These are phyloP conservation scores for Acholoe squamosa DNA, from an alignment of 2,888 invertebrate genomes.

Conservation along the genomic window DNA sequence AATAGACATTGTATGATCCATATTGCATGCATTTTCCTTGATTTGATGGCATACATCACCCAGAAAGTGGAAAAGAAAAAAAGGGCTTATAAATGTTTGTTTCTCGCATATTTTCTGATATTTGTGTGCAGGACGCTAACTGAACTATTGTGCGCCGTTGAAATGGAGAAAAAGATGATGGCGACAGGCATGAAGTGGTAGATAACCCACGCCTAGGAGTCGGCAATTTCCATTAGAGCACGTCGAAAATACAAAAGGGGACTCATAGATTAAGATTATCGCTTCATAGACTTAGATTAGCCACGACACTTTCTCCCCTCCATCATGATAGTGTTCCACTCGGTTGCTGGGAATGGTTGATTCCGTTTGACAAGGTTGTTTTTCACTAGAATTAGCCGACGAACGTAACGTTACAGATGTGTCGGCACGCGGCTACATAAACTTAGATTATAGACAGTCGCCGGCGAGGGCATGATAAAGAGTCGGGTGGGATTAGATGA, in stretches of 20 bases:
- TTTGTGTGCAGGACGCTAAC: background rate
- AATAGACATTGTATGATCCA: background rate
- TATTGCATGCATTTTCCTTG: background rate
- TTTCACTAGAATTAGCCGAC: constrained; percentile 40
- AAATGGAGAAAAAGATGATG: background rate
- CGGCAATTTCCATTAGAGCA: constrained; percentile 17
- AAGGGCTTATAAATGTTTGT: background rate
- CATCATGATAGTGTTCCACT: constrained; percentile 59
- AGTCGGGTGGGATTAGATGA: constrained; percentile 4
- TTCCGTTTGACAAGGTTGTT: constrained; percentile 50
- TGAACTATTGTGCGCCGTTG: background rate
- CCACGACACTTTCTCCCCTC: background rate
- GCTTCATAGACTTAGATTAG: constrained; percentile 59
- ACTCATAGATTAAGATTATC: constrained; percentile 51
- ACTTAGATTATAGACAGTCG: constrained; percentile 41
- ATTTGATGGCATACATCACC: background rate
- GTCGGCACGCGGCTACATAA: background rate
- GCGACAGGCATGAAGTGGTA: background rate
- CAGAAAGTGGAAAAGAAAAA: background rate
- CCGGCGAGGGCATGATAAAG: background rate
- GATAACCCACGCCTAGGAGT: constrained; percentile 22
- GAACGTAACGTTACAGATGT: background rate
- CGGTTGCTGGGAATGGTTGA: background rate
- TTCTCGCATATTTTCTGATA: background rate
- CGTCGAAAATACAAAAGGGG: constrained; percentile 28